phyloP scores from a whole-genome alignment of 2,113 vertebrate species.

The Oxygymnocypris stewartii region DNA sequence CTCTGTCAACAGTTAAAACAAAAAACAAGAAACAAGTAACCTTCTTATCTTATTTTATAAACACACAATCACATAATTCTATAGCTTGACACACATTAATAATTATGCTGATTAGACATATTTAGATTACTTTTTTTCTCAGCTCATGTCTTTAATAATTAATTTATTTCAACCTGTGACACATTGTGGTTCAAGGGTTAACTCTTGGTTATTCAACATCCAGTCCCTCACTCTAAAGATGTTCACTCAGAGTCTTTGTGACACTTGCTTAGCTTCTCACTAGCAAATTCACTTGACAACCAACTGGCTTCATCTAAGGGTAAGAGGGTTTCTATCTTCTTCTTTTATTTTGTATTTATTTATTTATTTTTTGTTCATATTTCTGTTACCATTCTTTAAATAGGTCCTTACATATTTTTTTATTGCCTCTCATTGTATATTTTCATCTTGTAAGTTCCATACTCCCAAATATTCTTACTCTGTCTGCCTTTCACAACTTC shows the following conservation, averaged over 20 bases:
- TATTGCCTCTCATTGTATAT: neutral
- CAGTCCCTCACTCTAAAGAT: neutral
- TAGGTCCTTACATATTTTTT: neutral
- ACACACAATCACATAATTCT: neutral
- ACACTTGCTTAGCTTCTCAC: neutral
- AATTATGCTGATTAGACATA: neutral
- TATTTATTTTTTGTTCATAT: neutral
- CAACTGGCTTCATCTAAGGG: neutral
- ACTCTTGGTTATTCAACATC: neutral
- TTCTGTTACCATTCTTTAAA: neutral
- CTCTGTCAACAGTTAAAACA: neutral
- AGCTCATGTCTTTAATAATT: neutral
- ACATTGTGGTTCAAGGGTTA: conserved; percentile 5
- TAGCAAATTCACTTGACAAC: neutral
- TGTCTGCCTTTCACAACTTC: neutral
- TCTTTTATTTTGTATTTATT: neutral
- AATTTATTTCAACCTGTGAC: conserved; percentile 1
- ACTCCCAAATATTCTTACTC: neutral
- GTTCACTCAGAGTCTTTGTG: neutral
- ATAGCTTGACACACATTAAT: neutral
- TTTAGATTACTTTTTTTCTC: neutral
- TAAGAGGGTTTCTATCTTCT: neutral
- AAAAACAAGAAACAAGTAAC: neutral
- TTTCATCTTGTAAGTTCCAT: neutral
- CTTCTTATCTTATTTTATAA: neutral